phyloP scores from a whole-genome alignment of 2,888 invertebrate genomes.

The Eilema caniola region DNA sequence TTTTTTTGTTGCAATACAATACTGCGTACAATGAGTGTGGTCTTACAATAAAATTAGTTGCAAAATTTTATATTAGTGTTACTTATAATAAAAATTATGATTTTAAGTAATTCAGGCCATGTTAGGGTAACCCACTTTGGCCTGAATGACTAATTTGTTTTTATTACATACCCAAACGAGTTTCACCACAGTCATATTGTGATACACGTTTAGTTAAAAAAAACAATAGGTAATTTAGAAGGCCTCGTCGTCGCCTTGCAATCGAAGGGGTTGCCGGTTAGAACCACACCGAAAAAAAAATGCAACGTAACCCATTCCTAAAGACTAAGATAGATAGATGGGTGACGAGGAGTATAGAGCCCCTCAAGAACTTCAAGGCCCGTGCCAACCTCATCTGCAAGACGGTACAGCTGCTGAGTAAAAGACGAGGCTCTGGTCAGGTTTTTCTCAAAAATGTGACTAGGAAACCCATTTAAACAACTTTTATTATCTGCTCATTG shows the following conservation, averaged over 20 bases:
- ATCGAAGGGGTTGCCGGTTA: slow-evolving; percentile 3
- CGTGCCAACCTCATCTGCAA: neutral
- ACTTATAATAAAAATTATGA: slow-evolving; percentile 5
- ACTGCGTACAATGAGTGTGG: neutral
- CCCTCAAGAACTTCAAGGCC: neutral
- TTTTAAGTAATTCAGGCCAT: slow-evolving; percentile 3
- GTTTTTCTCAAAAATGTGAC: too few species aligned
- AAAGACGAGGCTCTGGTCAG: too few species aligned
- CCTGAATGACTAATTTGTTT: slow-evolving; percentile 11
- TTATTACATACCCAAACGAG: slow-evolving; percentile 9
- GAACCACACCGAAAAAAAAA: neutral
- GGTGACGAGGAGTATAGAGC: neutral
- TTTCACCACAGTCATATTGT: slow-evolving; percentile 4
- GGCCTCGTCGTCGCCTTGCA: neutral
- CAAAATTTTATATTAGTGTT: neutral
- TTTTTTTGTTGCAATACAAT: neutral
- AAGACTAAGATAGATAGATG: neutral
- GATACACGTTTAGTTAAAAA: neutral
- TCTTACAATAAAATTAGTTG: slow-evolving; percentile 4
- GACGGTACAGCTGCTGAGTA: neutral
- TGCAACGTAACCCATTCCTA: neutral
- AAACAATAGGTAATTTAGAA: slow-evolving; percentile 4
- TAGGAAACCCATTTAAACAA: too few species aligned
- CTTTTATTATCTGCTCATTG: too few species aligned
- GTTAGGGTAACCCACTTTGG: slow-evolving; percentile 3